These are phyloP conservation scores for Cephus nigrinus DNA, from an alignment of 2,888 invertebrate species.

Conservation along the genomic window DNA sequence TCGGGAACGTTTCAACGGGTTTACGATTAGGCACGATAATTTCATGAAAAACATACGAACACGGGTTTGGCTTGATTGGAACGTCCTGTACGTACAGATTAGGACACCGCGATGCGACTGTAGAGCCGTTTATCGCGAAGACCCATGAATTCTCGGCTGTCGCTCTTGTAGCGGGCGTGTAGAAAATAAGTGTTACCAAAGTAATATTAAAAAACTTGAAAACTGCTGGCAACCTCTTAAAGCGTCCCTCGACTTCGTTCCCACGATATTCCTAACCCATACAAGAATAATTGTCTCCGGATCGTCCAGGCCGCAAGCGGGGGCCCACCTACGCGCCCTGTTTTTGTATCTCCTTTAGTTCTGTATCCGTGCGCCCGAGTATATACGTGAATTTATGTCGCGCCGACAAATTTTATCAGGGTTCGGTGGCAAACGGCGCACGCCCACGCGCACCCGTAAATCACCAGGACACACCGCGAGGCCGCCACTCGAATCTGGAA, in stretches of 20 bases:
- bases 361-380: not conserved
- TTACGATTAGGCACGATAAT: not conserved
- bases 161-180: not conserved
- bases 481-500: conserved; percentile 20
- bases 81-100: not conserved
- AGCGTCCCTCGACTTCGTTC: not conserved
- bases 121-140: not conserved
- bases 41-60: not conserved
- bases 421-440: conserved; percentile 63
- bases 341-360: not conserved
- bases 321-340: not conserved
- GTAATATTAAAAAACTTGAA: not conserved
- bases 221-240: not conserved
- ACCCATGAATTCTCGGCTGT: not conserved
- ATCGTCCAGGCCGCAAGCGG: not conserved
- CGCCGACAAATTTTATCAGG: conserved; percentile 65
- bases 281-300: not conserved
- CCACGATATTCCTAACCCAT: not conserved
- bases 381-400: conserved; percentile 63
- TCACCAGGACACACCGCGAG: conserved; percentile 38
- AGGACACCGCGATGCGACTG: not conserved
- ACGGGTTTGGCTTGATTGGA: not conserved
- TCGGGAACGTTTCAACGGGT: not conserved
- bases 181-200: not conserved
- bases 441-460: conserved; percentile 61